These are phyloP conservation scores for Drosophila lutescens DNA, from an alignment of 2,888 invertebrate species.

Conservation along the genomic window DNA sequence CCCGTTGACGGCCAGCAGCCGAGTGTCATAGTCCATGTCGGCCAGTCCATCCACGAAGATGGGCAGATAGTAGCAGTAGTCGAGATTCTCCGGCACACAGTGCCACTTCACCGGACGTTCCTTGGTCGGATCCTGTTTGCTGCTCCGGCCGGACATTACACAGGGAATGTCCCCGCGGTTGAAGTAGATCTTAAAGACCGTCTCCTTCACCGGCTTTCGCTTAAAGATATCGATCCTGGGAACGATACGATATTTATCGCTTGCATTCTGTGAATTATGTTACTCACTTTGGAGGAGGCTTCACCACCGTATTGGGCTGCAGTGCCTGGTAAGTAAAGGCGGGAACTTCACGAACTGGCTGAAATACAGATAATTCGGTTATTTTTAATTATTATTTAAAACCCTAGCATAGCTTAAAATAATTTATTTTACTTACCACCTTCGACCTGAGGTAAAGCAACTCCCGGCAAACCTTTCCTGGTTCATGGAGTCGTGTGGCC, in stretches of 20 bases:
- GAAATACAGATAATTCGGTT: background rate
- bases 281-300: constrained; percentile 80
- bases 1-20: constrained; percentile 93
- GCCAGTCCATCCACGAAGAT: constrained; percentile 96
- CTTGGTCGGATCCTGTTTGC: constrained; percentile 70
- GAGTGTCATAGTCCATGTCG: constrained; percentile 92
- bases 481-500: constrained; percentile 56
- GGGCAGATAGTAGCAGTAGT: constrained; percentile 96
- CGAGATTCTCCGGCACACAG: constrained; percentile 85
- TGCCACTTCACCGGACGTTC: constrained; percentile 82
- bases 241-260: background rate
- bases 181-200: constrained; percentile 82
- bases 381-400: no score
- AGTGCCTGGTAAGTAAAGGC: constrained; percentile 83
- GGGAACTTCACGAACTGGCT: constrained; percentile 79
- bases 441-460: constrained; percentile 60
- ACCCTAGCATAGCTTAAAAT: no score
- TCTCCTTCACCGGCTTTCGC: constrained; percentile 74
- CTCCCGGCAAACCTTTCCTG: constrained; percentile 68
- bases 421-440: constrained; percentile 51
- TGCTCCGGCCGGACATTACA: constrained; percentile 69
- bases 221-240: constrained; percentile 78
- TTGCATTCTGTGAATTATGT: background rate
- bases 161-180: constrained; percentile 83
- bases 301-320: constrained; percentile 81